Percentiles rank a stretch among this genome's conserved stretches.
Conservation (phyloP, 1,140 invertebrate genomes). For the Aphaenogaster rudis region DNA sequence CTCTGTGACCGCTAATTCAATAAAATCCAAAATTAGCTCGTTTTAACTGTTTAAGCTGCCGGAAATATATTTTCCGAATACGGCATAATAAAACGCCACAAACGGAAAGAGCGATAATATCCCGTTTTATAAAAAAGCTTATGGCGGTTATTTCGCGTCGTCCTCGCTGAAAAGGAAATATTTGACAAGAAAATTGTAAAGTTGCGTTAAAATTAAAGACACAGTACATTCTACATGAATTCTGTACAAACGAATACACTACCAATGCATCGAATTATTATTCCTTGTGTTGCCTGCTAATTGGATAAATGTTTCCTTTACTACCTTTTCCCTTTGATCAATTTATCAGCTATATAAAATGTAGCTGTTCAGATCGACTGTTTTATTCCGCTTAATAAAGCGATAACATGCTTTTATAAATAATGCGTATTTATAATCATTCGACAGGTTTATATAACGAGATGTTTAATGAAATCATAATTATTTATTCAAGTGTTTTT, state of each 20-base stretch:
- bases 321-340: conserved; percentile 6
- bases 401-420: background rate
- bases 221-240: background rate
- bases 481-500: conserved; percentile 20
- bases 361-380: background rate
- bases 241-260: background rate
- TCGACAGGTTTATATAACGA: background rate
- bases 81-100: background rate
- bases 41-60: conserved; percentile 4
- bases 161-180: conserved; percentile 1
- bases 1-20: conserved; percentile 46
- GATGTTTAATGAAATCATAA: background rate
- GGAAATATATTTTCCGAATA: conserved; percentile 1
- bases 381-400: conserved; percentile 30
- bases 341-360: conserved; percentile 22
- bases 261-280: conserved; percentile 8
- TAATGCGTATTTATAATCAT: background rate
- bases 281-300: conserved; percentile 27
- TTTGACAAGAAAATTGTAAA: conserved; percentile 43
- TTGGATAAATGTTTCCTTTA: conserved; percentile 24
- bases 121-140: background rate
- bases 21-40: conserved; percentile 35
- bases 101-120: background rate
- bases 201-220: conserved; percentile 1
- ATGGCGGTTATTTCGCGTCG: background rate